Evolutionary conservation across 2,113 vertebrate genomes (phyloP).

Genomic region (Macrotus californicus): DNA sequence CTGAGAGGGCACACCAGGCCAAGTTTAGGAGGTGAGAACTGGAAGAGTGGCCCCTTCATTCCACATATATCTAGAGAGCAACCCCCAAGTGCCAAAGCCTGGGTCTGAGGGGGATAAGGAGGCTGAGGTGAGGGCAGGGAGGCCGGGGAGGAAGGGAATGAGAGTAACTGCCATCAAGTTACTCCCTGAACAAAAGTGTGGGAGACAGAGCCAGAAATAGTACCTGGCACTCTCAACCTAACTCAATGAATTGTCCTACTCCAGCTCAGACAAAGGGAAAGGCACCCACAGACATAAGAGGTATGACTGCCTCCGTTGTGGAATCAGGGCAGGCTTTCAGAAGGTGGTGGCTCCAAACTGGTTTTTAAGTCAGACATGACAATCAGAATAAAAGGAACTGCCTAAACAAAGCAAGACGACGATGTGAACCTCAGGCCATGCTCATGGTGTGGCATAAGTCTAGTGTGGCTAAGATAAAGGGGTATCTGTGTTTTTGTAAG

Average conservation of each 20-base stretch:
- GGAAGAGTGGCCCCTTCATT: neutral
- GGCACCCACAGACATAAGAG: neutral
- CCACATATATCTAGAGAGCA: neutral
- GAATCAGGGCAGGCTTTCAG: slow-evolving; percentile 37
- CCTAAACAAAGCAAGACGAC: neutral
- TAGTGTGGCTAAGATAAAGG: neutral
- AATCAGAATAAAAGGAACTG: neutral
- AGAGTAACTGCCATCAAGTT: neutral
- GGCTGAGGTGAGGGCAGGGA: neutral
- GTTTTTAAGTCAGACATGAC: neutral
- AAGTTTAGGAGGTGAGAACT: neutral
- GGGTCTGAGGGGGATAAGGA: neutral
- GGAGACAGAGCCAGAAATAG: neutral
- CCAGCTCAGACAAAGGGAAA: slow-evolving; percentile 8
- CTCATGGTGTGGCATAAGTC: neutral
- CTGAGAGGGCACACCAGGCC: neutral
- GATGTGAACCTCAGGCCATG: neutral
- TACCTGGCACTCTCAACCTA: neutral
- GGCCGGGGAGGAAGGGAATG: neutral
- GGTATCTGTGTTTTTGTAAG: neutral
- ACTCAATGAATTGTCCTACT: neutral
- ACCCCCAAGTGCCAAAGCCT: neutral
- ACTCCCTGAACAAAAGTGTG: neutral
- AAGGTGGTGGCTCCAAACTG: neutral
- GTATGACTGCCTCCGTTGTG: neutral